Evolutionary conservation across 2,888 invertebrate genomes (phyloP).

Genomic region (Drosophila setosimentum): DNA sequence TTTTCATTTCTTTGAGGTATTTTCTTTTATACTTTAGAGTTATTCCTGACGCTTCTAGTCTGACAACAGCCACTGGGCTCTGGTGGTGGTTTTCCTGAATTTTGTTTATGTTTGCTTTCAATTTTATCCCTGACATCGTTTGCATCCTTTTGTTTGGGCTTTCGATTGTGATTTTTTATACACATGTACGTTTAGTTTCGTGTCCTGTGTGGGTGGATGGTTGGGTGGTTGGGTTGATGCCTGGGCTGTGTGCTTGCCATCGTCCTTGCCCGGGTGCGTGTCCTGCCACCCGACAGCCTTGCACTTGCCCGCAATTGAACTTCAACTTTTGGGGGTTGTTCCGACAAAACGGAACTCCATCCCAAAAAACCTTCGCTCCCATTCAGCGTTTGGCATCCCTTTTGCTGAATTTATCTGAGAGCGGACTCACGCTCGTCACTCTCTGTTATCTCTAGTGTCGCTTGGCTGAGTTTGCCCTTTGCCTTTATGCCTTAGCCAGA

Average conservation of each 20-base stretch:
- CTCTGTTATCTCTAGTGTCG: slow-evolving; percentile 1
- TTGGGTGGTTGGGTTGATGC: not conserved
- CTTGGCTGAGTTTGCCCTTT: slow-evolving; percentile 25
- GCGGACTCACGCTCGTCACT: slow-evolving; percentile 7
- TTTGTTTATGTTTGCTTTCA: slow-evolving; percentile 68
- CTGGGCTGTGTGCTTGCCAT: slow-evolving; percentile 1
- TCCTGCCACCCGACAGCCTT: slow-evolving; percentile 54
- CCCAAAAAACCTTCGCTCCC: slow-evolving; percentile 30
- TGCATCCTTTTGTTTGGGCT: slow-evolving; percentile 60
- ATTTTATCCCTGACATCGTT: slow-evolving; percentile 71
- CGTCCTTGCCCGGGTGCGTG: slow-evolving; percentile 54
- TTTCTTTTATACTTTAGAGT: slow-evolving; percentile 7
- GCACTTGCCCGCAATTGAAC: slow-evolving; percentile 77
- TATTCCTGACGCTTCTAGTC: slow-evolving; percentile 12
- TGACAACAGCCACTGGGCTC: slow-evolving; percentile 2
- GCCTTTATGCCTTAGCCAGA: slow-evolving; percentile 5
- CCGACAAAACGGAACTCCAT: slow-evolving; percentile 2
- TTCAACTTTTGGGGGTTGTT: slow-evolving; percentile 68
- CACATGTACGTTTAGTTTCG: slow-evolving; percentile 13
- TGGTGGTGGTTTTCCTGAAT: slow-evolving; percentile 41
- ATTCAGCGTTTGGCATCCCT: slow-evolving; percentile 38
- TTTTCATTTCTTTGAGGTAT: not conserved
- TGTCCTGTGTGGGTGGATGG: slow-evolving; percentile 15
- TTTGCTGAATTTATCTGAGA: slow-evolving; percentile 73
- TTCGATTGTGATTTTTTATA: slow-evolving; percentile 41